Base-by-base conservation (phyloP, 2,888 invertebrate species). In the Cerceris rybyensis region DNA sequence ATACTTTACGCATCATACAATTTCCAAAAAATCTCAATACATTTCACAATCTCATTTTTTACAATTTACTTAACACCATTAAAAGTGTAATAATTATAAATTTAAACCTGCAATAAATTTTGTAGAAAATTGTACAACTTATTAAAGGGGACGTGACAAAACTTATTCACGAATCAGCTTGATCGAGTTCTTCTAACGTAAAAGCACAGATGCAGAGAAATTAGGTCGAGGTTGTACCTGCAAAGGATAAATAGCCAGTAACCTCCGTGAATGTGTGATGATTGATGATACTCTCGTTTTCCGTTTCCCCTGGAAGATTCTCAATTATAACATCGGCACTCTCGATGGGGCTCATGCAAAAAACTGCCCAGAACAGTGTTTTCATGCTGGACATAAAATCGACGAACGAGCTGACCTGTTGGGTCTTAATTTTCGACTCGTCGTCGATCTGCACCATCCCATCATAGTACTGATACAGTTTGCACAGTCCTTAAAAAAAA, bases 281-380 rank as follows among this genome's bases (percentile, higher is more conserved):
- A 86, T 95, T 95, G 67, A 93, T 92, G 9, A 93, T 93, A 0
- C 92, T 91, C 28, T 93, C 93, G 17, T 93, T 93, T 13, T 93
- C 93, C 0, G 91, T 91, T 73, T 93, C 93, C 0, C 93, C 93
- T 0, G 93, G 93, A 39, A 94, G 88, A 87, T 95, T 95, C 86
- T 95, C 95, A 42, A 96, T 93, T 9, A 96, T 93, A 13, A 96
- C 95, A 82, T 95, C 95, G 0, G 95, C 95, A 43, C 94, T 94
- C 85, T 95, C 94, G 71, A 95, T 90, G 0, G 95, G 94, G 0
- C 95, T 94, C 95, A 95, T 95, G 84, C 95, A 95, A 85, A 96
- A 95, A 39, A 96, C 90, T 0, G 95, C 95, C 96, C 96, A 96
- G 89, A 96, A 96, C 67, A 96, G 93, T 0, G 95, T 95, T 85